Percentiles rank a stretch among this genome's conserved stretches.
Conservation (phyloP, 1,140 invertebrate genomes). For the Brachionus paranguensis region DNA sequence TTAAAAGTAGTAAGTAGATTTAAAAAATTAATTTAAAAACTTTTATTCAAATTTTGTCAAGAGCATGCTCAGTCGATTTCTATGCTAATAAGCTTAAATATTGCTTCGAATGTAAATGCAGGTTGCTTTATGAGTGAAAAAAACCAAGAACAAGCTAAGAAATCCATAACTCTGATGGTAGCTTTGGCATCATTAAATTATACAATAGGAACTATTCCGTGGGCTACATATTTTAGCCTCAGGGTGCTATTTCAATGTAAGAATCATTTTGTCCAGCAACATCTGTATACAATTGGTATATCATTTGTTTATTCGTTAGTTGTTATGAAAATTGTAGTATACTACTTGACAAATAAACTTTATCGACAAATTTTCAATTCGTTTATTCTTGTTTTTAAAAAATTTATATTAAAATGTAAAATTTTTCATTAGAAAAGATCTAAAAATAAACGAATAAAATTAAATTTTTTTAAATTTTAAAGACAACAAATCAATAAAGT, state of each 20-base stretch:
- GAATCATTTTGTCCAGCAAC: neutral
- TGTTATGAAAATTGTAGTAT: neutral
- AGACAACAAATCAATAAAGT: neutral
- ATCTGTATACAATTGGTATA: neutral
- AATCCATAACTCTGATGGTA: neutral
- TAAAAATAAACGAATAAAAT: neutral
- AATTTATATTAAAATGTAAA: neutral
- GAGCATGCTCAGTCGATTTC: neutral
- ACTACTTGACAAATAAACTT: conserved; percentile 9
- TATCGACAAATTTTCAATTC: neutral
- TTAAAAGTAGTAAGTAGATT: neutral
- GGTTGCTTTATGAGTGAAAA: neutral
- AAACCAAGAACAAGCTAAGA: neutral
- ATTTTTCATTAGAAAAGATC: neutral
- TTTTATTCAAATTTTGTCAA: neutral
- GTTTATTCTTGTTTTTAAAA: neutral
- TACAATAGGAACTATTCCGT: neutral
- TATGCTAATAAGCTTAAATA: neutral
- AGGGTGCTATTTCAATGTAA: neutral
- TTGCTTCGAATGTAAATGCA: neutral
- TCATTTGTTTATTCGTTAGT: neutral
- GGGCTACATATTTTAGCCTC: neutral
- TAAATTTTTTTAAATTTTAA: neutral
- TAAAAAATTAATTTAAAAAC: neutral
- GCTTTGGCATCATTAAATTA: neutral